Evolutionary conservation across 2,797 vertebrate species (phyloP), one percentile per base, ranked within the genome.

Genomic region (Manis crassicaudata): DNA sequence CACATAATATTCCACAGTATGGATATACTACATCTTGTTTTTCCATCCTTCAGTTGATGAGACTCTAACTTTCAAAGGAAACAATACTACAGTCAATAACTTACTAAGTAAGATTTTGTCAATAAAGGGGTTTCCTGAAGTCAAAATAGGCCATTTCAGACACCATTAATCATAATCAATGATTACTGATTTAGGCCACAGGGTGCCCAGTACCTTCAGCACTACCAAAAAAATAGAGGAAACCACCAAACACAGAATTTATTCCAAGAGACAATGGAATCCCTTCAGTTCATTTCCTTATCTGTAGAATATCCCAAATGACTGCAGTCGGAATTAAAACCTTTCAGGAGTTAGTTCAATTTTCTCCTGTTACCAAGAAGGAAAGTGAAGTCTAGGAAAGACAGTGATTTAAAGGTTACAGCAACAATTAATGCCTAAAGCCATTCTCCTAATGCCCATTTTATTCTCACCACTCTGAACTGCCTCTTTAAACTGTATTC

Each of bases 361-460:
- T 68, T 80, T 60, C 72, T 89, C 46, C 80, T 58, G 52, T 29
- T 18, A 52, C 37, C 6, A n/a, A 65, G 29, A 92, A 90, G 60
- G 50, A 79, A 90, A 85, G 67, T 70, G 63, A 96, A 52, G 32
- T 27, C 52, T 46, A 93, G 25, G 9, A 10, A 81, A 73, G 32
- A 90, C 62, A 70, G 32, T 68, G 37, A 46, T 73, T 54, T 56
- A 56, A 92, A 88, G 16, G 54, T 76, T 63, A 79, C 3, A 32
- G 40, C 25, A 91, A 80, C 76, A 79, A 73, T 86, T n/a, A 94
- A 65, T 46, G 46, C 46, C 46, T 46, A 46, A 46, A 46, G 46
- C 11, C 46, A 90, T 82, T 96, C 72, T 97, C 84, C 60, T 77
- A 67, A 80, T 17, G 5, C 23, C 76, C 52, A 29, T 81, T 92